Base-by-base conservation (phyloP, 2,888 invertebrate species). In the Tortricodes alternella region DNA sequence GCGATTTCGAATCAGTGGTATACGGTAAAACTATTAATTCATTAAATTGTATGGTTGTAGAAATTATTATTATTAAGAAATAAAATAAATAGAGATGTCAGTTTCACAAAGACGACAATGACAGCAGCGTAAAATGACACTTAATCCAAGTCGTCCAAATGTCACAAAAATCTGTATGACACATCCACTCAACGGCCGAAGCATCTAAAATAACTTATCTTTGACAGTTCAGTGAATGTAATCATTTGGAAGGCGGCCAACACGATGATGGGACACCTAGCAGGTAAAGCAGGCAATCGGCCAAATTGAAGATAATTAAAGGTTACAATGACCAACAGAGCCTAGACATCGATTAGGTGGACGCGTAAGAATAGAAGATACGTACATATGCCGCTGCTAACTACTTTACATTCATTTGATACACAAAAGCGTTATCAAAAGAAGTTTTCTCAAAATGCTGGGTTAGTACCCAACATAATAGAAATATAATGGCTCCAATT, bases 121-220 rank as follows among this genome's bases (percentile, higher is more conserved):
- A 52, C 58, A 62, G 48, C 62, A 57, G 62, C 62, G 64, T 60
- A 62, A 60, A 63, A 63, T 55, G 58, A 69, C 71, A 67, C 67
- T 73, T 69, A 70, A 68, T 68, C 65, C 63, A 70, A 64, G 39
- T 66, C 62, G 57, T 61, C 65, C 73, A 78, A n/a, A 75, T 76
- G 78, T 74, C 79, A 74, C 64, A 61, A 44, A 29, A 44, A 44
- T 63, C 56, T 50, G 64, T 55, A 57, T 76, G 78, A 77, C 79
- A 80, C 73, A 74, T 74, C 66, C 70, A 71, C 72, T 73, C 73
- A 70, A 62, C 73, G 67, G 66, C 59, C 65, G 75, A 68, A 64
- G 76, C 78, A 85, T 79, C 86, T 83, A 88, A 90, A 90, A 90
- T 90, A 89, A 89, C 88, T 89, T 89, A 90, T 86, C 77, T 89